A percentile compares a stretch with the other conserved stretches of the same genome.
Evolutionary conservation across 2,888 invertebrate species (phyloP).

Genomic region (Mesoligia furuncula): DNA sequence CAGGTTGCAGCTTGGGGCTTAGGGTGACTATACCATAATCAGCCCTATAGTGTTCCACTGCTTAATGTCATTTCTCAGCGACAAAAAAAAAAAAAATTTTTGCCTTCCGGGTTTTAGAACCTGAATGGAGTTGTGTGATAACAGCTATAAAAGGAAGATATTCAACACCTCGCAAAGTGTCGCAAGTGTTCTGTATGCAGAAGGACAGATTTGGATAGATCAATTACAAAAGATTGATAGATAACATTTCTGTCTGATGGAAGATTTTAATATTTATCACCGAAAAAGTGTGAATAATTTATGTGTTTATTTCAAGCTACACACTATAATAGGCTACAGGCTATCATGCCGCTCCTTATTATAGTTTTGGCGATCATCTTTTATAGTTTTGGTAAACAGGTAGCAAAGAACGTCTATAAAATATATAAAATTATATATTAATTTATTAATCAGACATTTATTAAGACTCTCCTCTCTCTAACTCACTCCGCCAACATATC

Average conservation of each 20-base stretch:
- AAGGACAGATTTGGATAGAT: not conserved
- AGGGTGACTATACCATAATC: too few species aligned
- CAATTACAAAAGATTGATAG: not conserved
- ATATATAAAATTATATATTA: too few species aligned
- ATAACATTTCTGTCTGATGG: not conserved
- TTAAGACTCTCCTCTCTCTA: too few species aligned
- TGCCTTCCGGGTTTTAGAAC: not conserved
- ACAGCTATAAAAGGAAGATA: not conserved
- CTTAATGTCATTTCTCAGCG: too few species aligned
- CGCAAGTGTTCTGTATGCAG: not conserved
- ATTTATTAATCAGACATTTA: not conserved
- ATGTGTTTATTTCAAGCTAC: not conserved
- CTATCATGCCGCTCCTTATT: not conserved
- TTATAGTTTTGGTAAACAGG: not conserved
- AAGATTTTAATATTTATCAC: not conserved
- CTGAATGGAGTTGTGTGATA: not conserved
- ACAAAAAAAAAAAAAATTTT: too few species aligned
- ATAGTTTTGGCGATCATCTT: not conserved
- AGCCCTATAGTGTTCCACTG: too few species aligned
- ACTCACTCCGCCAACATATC: conserved; percentile 4
- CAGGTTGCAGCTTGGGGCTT: not conserved
- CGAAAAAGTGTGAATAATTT: not conserved
- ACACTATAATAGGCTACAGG: not conserved
- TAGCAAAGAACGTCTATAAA: not conserved
- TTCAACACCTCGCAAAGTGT: not conserved